Evolutionary conservation across 2,888 invertebrate genomes (phyloP), one percentile per base, ranked within the genome.

Genomic region (Mystacides longicornis): DNA sequence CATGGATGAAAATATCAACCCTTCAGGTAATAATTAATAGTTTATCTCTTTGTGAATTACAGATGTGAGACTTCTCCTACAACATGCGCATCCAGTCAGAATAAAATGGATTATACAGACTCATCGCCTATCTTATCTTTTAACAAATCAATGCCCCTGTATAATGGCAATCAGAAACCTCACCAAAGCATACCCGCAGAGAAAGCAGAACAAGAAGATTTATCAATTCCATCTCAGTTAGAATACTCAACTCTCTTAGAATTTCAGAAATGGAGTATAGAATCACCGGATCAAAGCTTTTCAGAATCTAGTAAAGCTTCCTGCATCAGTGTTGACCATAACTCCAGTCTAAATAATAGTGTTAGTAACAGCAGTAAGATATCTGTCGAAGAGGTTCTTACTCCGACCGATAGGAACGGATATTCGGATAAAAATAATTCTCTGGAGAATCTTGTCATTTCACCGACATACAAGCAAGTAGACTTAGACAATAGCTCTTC

Each of bases 251-350:
- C 43, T 21, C 23, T 52, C 11, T 27, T 22, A 11, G 52, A 52
- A 27, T 37, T 52, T 21, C 23, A 45, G 14, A 54, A 54, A 20
- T 43, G 49, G n/a, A 49, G 54, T 22, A 49, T 43, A 31, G 56
- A 56, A 18, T 45, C 52, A 7, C 56, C 49, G 2, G 52, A 56
- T 31, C 49, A 45, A 33, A 53, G 56, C 53, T 46, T 53, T 11
- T 50, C 53, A 23, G 56, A 49, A 16, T 53, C 53, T 7, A 46
- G 49, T 37, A 53, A 56, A 47, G 49, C 53, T 45, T 48, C 56
- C n/a, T 53, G 53, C 53, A 53, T 53, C 7, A 47, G 42, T 22
- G 22, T 43, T 49, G 54, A 54, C 27, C 54, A 45, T 27, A 54
- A 49, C 16, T 54, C 49, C 49, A 23, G 20, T 20, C 7, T 49